Evolutionary conservation across 2,113 vertebrate species (phyloP), one percentile per base, ranked within the genome.

Genomic region (Asarcornis scutulata): DNA sequence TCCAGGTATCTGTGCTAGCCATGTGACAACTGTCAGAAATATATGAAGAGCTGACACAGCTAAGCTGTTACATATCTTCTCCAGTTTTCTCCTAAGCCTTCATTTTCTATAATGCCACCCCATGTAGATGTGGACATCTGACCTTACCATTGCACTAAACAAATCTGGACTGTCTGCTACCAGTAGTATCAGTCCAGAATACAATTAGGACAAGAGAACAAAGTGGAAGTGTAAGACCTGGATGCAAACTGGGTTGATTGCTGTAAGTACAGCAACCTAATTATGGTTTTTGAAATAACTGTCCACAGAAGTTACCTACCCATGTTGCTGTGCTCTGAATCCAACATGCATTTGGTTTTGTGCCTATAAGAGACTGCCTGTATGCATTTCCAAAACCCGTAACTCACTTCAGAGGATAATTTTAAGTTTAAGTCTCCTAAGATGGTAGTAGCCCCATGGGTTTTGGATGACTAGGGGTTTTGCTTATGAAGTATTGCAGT

Each of bases 121-220:
- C 23, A 27, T 1, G 27, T 4, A 67, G 17, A 31, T 13, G 18
- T 53, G 36, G 86, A 83, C 8, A 62, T 8, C 17, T 73, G 76
- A 21, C 13, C 7, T 78, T 25, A 46, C 13, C n/a, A 55, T 0
- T 1, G 18, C 15, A 42, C 0, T 16, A 9, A 46, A 69, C 40
- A 27, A 21, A 4, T 22, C 40, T 40, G 15, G 26, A 9, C 17
- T 63, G 7, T 13, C 31, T 40, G 11, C 22, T 29, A 9, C 25
- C 4, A 17, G 14, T 5, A 27, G 4, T 27, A 79, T 17, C 20
- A 58, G 16, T 26, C 13, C 27, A 48, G 53, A 82, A 5, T 14
- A 68, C 6, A 31, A 17, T 1, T 34, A 67, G 46, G 40, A 32
- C 8, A 31, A 67, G 13, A 64, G 25, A 20, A 0, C 32, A 25